Percentiles rank a stretch among this genome's conserved stretches.
These are phyloP conservation scores for Galaxea fascicularis DNA, from an alignment of 92 coral and sea anemone species.

Conservation along the genomic window DNA sequence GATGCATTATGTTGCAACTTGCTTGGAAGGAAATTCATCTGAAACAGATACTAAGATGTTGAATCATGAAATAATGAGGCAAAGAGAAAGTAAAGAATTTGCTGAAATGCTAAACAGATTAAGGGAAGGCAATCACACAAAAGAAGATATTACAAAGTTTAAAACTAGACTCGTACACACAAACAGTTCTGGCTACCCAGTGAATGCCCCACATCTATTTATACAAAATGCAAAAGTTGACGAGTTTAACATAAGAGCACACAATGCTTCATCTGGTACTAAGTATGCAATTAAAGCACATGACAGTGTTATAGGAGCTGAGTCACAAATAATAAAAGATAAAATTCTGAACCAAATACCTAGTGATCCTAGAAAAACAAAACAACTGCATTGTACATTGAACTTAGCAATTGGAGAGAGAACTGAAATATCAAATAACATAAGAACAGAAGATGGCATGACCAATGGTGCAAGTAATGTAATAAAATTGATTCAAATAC, in stretches of 20 bases:
- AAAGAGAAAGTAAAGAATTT: slow-evolving; percentile 69
- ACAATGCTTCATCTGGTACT: slow-evolving; percentile 24
- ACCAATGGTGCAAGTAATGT: slow-evolving; percentile 72
- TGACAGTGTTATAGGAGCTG: slow-evolving; percentile 56
- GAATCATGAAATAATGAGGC: slow-evolving; percentile 55
- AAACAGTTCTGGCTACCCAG: slow-evolving; percentile 16
- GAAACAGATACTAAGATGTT: slow-evolving; percentile 23
- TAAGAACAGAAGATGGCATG: slow-evolving; percentile 66
- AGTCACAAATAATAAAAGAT: slow-evolving; percentile 32
- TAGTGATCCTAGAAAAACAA: slow-evolving; percentile 67
- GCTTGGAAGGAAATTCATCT: slow-evolving; percentile 10
- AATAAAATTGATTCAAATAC: slow-evolving; percentile 59
- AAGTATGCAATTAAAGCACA: slow-evolving; percentile 53
- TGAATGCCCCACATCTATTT: slow-evolving; percentile 37
- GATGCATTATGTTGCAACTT: background rate
- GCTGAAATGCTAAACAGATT: slow-evolving; percentile 68
- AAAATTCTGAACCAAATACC: slow-evolving; percentile 62
- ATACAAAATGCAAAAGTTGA: slow-evolving; percentile 22
- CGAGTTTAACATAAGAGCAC: slow-evolving; percentile 38
- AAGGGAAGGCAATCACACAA: slow-evolving; percentile 63
- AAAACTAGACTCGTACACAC: slow-evolving; percentile 49
- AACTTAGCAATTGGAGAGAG: slow-evolving; percentile 61
- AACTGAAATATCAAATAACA: slow-evolving; percentile 51
- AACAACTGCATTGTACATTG: slow-evolving; percentile 46
- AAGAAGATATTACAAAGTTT: slow-evolving; percentile 47